phyloP scores from a whole-genome alignment of 2,888 invertebrate genomes.

The Caenorhabditis zanzibari region DNA sequence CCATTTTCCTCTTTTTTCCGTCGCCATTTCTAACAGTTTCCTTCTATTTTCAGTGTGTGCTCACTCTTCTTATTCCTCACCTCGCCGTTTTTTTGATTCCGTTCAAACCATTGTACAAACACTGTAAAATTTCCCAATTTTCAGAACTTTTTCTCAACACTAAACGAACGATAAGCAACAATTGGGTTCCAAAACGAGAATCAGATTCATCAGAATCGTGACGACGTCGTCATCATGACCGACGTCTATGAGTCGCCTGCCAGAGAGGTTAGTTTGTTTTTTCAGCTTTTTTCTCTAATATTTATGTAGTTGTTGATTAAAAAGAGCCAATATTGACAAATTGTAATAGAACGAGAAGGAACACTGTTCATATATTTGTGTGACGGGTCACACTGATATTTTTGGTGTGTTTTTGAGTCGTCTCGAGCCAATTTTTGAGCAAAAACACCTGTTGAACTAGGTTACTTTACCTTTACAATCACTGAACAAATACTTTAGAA shows the following conservation, averaged over 20 bases:
- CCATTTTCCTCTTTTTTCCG: background rate
- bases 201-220: slow-evolving; percentile 9
- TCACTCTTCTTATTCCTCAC: slow-evolving; percentile 7
- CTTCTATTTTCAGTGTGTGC: slow-evolving; percentile 38
- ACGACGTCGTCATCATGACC: slow-evolving; percentile 54
- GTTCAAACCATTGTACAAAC: slow-evolving; percentile 25
- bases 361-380: slow-evolving; percentile 41
- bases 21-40: slow-evolving; percentile 7
- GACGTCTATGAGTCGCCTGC: slow-evolving; percentile 65
- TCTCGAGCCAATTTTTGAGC: background rate
- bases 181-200: slow-evolving; percentile 31
- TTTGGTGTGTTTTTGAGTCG: slow-evolving; percentile 25
- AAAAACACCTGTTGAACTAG: slow-evolving; percentile 10
- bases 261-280: slow-evolving; percentile 45
- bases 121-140: background rate
- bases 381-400: slow-evolving; percentile 42
- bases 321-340: slow-evolving; percentile 36
- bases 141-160: slow-evolving; percentile 11
- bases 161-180: slow-evolving; percentile 30
- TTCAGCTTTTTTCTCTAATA: background rate
- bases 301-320: slow-evolving; percentile 3
- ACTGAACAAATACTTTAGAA: background rate
- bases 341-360: slow-evolving; percentile 19
- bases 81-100: background rate
- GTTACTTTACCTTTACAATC: background rate